Conservation (phyloP, 2,113 vertebrate species). For the Uropsilus gracilis region DNA sequence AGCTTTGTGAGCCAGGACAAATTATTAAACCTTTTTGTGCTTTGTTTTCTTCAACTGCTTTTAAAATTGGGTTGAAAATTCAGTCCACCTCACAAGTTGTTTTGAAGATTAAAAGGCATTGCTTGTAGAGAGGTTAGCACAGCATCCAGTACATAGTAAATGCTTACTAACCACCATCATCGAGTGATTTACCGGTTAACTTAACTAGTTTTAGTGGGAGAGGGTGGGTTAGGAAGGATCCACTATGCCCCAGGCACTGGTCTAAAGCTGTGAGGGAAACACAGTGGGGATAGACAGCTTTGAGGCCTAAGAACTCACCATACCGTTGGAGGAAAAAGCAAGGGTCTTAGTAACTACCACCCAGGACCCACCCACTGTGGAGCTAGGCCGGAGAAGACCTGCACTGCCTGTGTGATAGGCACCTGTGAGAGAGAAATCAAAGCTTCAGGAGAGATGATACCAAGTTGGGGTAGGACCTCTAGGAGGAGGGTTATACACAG, state of each 20-base stretch:
- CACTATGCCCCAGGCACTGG: not conserved
- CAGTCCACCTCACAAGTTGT: not conserved
- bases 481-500: not conserved
- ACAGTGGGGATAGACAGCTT: not conserved
- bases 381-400: not conserved
- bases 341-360: fast-evolving
- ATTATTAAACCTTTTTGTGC: not conserved
- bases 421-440: not conserved
- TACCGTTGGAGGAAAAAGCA: not conserved
- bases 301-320: not conserved
- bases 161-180: not conserved
- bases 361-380: not conserved
- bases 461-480: not conserved
- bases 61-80: not conserved
- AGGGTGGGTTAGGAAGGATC: not conserved
- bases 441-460: not conserved
- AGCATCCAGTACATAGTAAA: not conserved
- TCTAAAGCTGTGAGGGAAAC: not conserved
- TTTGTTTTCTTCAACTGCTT: not conserved
- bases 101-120: not conserved
- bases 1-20: not conserved
- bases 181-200: no score
- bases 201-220: not conserved
- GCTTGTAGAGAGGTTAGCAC: not conserved
- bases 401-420: not conserved